Evolutionary conservation across 2,797 vertebrate species (phyloP), one percentile per base, ranked within the genome.

Genomic region (Labroides dimidiatus): DNA sequence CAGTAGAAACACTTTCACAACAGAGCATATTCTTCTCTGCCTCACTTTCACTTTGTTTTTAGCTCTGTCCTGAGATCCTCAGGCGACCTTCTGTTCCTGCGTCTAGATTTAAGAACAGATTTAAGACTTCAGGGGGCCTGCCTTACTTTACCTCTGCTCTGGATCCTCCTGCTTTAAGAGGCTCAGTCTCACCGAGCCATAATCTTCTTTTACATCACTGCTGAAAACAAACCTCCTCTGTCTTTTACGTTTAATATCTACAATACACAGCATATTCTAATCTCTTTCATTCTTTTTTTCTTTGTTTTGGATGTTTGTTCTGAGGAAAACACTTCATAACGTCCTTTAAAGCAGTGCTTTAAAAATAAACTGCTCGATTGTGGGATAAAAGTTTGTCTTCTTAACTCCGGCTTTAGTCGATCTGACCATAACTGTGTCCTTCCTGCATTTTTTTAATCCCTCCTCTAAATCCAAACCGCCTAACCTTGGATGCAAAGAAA

Each of bases 361-460:
- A 20, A 47, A 11, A 52, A 19, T 19, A 43, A 43, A 30, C 37
- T 13, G 13, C 13, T 6, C 8, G 27, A 4, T 59, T 33, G n/a
- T 1, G 27, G 45, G 13, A 39, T 41, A 4, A 48, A 55, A 30
- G 23, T 21, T 37, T 9, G n/a, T 20, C 1, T n/a, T n/a, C 47
- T 41, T 48, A 23, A 61, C 19, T 37, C 7, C 37, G 14, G 16
- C 43, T 55, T 12, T 8, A 52, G 49, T 36, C 43, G 19, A 52
- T 57, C 42, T 69, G 49, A 71, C 59, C 50, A 47, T 8, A 75
- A 44, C 58, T 36, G 37, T 17, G 39, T 9, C 23, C 45, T 15
- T 43, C 11, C 13, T 24, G 12, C 30, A 14, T 54, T 33, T 54
- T 33, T 68, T 75, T 75, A 82, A 78, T 73, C 52, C 59, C 13